phyloP scores from a whole-genome alignment of 2,113 vertebrate genomes.

The Tiliqua scincoides region DNA sequence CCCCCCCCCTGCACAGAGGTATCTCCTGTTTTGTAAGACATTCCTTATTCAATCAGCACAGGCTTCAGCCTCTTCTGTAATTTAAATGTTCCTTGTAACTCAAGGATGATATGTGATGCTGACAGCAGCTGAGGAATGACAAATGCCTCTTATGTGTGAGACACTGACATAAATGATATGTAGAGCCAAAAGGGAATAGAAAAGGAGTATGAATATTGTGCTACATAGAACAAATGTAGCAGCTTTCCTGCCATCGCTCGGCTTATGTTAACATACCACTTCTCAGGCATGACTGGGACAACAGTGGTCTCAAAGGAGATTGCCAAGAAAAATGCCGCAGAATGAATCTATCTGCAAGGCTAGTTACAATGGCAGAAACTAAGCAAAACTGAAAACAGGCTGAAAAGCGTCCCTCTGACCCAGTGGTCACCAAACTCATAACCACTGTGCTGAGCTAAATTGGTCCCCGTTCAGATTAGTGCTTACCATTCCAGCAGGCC shows the following conservation, averaged over 20 bases:
- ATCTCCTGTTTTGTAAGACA: not conserved
- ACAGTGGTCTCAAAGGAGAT: not conserved
- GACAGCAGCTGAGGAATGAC: slow-evolving; percentile 17
- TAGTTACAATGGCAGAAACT: not conserved
- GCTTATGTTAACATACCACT: not conserved
- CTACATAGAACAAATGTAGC: not conserved
- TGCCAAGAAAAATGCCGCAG: slow-evolving; percentile 7
- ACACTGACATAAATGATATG: not conserved
- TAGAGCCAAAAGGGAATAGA: slow-evolving; percentile 17
- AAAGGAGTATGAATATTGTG: not conserved
- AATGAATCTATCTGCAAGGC: slow-evolving; percentile 16
- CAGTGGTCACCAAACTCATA: no score
- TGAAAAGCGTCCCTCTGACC: not conserved
- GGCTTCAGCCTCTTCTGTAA: slow-evolving; percentile 12
- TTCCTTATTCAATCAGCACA: slow-evolving; percentile 4
- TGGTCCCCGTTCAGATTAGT: no score
- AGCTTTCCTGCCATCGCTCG: not conserved
- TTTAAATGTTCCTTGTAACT: slow-evolving; percentile 28
- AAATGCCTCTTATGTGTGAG: slow-evolving; percentile 22
- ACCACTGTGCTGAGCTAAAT: no score
- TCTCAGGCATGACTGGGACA: not conserved
- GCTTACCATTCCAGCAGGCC: no score
- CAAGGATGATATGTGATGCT: not conserved
- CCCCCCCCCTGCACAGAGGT: not conserved
- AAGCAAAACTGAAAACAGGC: not conserved